Evolutionary conservation across 2,888 invertebrate genomes (phyloP).

Genomic region (Salticus scenicus): DNA sequence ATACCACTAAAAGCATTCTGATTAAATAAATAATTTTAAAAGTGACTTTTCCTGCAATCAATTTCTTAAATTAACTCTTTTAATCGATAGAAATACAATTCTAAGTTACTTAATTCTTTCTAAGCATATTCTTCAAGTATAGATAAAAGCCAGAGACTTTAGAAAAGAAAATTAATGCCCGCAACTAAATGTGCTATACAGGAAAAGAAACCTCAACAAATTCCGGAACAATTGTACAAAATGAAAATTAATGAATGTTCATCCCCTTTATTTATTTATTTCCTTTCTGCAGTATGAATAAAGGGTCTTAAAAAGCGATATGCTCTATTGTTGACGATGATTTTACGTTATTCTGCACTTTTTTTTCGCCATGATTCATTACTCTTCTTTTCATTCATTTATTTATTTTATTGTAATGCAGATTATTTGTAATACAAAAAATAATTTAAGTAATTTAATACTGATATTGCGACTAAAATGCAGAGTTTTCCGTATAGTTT

Average conservation of each 20-base stretch:
- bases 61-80: conserved; percentile 1
- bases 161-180: conserved; percentile 32
- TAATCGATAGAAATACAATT: conserved; percentile 38
- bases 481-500: too few species aligned
- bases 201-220: background rate
- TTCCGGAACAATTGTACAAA: background rate
- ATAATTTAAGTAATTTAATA: too few species aligned
- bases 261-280: too few species aligned
- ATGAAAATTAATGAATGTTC: background rate
- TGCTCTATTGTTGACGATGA: background rate
- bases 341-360: too few species aligned
- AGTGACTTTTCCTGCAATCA: background rate
- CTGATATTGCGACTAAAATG: too few species aligned
- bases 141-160: conserved; percentile 27
- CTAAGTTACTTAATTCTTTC: conserved; percentile 8
- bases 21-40: too few species aligned
- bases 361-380: too few species aligned
- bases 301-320: background rate
- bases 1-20: too few species aligned
- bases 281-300: background rate
- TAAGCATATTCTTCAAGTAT: conserved; percentile 30
- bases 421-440: too few species aligned
- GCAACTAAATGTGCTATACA: conserved; percentile 42
- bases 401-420: too few species aligned
- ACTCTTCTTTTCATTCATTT: too few species aligned